These are phyloP conservation scores for Apistogramma diplotaenia DNA, from an alignment of 2,113 vertebrate genomes.

Conservation along the genomic window DNA sequence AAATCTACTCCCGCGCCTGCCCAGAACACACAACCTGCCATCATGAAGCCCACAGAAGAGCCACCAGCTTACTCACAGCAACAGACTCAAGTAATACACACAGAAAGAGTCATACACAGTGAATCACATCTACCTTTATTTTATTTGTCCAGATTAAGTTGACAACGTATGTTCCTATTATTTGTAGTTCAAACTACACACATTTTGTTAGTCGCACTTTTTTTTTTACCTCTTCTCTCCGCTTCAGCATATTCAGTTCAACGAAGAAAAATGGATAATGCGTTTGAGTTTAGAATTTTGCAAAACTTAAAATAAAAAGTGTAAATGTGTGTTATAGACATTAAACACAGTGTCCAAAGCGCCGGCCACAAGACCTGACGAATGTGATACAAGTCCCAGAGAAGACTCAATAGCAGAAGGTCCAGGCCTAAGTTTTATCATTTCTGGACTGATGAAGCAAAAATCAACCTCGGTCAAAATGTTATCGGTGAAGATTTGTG, in stretches of 20 bases:
- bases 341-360: not conserved
- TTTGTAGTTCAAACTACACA: not conserved
- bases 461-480: not conserved
- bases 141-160: not conserved
- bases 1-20: slow-evolving; percentile 84
- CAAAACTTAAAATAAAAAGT: not conserved
- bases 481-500: not conserved
- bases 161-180: not conserved
- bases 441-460: not conserved
- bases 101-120: not conserved
- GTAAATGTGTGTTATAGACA: not conserved
- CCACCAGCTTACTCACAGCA: slow-evolving; percentile 88
- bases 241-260: not conserved
- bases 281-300: too few relatives aligned
- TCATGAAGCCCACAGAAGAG: slow-evolving; percentile 99
- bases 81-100: slow-evolving; percentile 74
- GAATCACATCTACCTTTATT: not conserved
- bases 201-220: not conserved
- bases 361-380: not conserved
- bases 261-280: too few relatives aligned
- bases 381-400: not conserved
- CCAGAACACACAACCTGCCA: slow-evolving; percentile 94
- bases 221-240: not conserved
- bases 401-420: not conserved
- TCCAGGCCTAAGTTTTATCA: not conserved